A percentile compares a stretch with the other conserved stretches of the same genome.
These are phyloP conservation scores for Drosophila aldrichi DNA, from an alignment of 2,888 invertebrate genomes.

Conservation along the genomic window DNA sequence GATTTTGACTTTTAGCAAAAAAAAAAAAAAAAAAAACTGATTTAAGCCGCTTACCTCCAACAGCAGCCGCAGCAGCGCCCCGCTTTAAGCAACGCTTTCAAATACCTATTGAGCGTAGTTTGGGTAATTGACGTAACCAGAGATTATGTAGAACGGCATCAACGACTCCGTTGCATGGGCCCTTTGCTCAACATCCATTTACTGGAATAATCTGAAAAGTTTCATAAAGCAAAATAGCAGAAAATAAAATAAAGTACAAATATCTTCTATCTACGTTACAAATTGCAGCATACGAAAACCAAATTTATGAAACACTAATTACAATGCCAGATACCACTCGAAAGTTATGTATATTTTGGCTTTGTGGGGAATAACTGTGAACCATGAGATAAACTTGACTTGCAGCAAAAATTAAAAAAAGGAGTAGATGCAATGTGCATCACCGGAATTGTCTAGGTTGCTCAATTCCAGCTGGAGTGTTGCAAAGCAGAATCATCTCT, in stretches of 20 bases:
- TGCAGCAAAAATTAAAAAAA: too few relatives aligned
- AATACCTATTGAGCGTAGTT: conserved; percentile 63
- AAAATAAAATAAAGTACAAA: neutral
- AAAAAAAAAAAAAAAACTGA: conserved; percentile 4
- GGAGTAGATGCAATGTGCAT: too few relatives aligned
- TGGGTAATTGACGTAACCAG: conserved; percentile 77
- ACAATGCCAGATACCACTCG: neutral
- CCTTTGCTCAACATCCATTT: conserved; percentile 1
- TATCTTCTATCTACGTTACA: neutral
- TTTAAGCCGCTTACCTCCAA: neutral
- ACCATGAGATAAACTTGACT: neutral
- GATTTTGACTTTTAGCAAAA: conserved; percentile 60
- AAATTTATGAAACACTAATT: conserved; percentile 6
- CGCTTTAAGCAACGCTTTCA: conserved; percentile 26
- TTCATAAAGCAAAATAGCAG: neutral
- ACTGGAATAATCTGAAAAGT: conserved; percentile 6
- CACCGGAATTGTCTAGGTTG: too few relatives aligned
- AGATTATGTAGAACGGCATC: conserved; percentile 64
- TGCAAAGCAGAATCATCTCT: too few relatives aligned
- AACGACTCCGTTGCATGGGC: conserved; percentile 7
- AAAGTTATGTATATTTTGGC: neutral
- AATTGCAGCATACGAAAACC: neutral
- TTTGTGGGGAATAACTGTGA: neutral
- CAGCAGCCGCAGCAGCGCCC: conserved; percentile 17
- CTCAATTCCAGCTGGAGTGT: too few relatives aligned